A percentile compares a stretch with the other conserved stretches of the same genome.
phyloP scores from a whole-genome alignment of 2,113 vertebrate genomes.

The Papio anubis region DNA sequence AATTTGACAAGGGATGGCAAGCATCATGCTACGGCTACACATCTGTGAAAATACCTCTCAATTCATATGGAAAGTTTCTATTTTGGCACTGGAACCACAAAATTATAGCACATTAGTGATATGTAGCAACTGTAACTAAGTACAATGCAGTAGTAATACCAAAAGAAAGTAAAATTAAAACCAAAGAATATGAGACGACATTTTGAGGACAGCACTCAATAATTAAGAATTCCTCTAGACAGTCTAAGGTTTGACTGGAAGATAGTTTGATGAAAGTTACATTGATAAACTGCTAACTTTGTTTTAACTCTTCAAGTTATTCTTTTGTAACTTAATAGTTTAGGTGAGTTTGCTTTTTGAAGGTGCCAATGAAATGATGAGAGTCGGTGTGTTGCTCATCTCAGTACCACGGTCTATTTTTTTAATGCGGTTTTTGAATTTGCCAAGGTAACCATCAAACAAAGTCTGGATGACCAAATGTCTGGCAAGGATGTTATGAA shows the following conservation, averaged over 20 bases:
- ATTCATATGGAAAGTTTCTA: not conserved
- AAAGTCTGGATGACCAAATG: not conserved
- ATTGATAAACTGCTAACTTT: not conserved
- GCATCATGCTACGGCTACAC: not conserved
- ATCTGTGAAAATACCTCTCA: constrained; percentile 20
- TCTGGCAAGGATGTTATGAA: constrained; percentile 11
- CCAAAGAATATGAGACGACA: not conserved
- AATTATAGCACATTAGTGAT: not conserved
- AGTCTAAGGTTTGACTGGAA: not conserved
- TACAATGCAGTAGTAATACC: not conserved
- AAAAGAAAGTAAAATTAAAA: not conserved
- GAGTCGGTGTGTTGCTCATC: not conserved
- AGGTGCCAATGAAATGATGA: not conserved
- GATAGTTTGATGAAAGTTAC: not conserved
- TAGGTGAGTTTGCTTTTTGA: constrained; percentile 8
- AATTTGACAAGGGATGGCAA: not conserved
- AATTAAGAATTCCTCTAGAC: not conserved
- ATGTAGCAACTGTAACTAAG: not conserved
- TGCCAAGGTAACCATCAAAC: constrained; percentile 28
- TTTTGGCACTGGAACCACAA: not conserved
- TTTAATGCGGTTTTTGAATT: constrained; percentile 42
- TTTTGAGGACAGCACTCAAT: not conserved
- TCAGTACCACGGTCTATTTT: not conserved
- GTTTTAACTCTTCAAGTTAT: constrained; percentile 41
- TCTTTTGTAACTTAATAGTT: constrained; percentile 28